phyloP scores from a whole-genome alignment of 2,888 invertebrate species.

The Xiphydria camelus region DNA sequence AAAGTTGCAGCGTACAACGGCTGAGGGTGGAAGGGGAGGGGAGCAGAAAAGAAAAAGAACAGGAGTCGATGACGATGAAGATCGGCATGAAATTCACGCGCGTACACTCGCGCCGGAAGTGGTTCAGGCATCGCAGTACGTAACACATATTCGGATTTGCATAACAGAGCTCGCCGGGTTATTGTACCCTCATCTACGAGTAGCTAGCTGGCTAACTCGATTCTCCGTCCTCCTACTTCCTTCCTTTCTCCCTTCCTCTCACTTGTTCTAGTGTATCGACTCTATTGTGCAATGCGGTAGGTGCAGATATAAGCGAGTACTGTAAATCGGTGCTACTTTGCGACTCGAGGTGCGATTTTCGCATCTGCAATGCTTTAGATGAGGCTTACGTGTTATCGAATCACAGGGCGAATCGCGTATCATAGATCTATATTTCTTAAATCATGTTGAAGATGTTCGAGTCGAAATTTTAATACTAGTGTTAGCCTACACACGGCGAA shows the following conservation, averaged over 20 bases:
- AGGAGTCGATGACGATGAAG: conserved; percentile 14
- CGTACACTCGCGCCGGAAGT: conserved; percentile 23
- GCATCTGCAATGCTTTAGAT: too few relatives aligned
- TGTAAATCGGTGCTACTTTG: too few relatives aligned
- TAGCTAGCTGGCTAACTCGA: not conserved
- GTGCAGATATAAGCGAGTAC: too few relatives aligned
- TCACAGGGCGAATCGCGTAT: too few relatives aligned
- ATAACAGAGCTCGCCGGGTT: conserved; percentile 33
- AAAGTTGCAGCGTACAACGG: too few relatives aligned
- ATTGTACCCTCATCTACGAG: conserved; percentile 22
- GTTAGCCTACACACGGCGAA: too few relatives aligned
- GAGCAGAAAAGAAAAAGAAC: conserved; percentile 4
- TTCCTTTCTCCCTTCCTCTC: conserved; percentile 2
- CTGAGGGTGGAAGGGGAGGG: too few relatives aligned
- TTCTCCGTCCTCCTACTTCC: not conserved
- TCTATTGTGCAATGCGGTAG: not conserved
- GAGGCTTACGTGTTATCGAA: too few relatives aligned
- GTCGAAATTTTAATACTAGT: too few relatives aligned
- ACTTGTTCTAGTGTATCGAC: conserved; percentile 3
- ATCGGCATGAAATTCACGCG: conserved; percentile 21
- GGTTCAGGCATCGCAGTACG: conserved; percentile 21
- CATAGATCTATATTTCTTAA: too few relatives aligned
- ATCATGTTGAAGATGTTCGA: too few relatives aligned
- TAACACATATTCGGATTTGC: conserved; percentile 28
- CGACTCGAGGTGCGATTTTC: too few relatives aligned